These are phyloP conservation scores for Dendrolimus punctatus DNA, from an alignment of 1,140 invertebrate species.

Conservation along the genomic window DNA sequence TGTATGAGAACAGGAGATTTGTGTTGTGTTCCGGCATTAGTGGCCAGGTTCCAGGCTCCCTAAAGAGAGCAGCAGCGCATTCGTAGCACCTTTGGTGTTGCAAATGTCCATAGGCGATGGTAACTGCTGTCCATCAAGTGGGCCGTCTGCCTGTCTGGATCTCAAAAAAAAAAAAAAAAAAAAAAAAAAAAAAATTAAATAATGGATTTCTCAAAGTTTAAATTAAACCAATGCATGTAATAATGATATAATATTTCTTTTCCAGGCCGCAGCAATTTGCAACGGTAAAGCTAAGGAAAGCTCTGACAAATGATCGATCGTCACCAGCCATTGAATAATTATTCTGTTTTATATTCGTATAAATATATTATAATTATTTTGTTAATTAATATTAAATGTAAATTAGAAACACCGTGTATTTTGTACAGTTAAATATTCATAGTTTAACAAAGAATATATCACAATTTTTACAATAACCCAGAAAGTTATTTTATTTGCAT, in stretches of 20 bases:
- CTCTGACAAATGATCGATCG: conserved; percentile 88
- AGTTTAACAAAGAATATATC: conserved; percentile 71
- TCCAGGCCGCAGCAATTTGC: conserved; percentile 87
- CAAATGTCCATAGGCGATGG: no score
- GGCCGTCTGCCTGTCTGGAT: no score
- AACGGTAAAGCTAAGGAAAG: conserved; percentile 89
- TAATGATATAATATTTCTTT: conserved; percentile 42
- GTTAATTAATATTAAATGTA: conserved; percentile 64
- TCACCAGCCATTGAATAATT: conserved; percentile 79
- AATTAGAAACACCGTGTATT: conserved; percentile 66
- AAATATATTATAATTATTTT: conserved; percentile 47
- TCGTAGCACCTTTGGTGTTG: no score
- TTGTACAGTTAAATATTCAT: conserved; percentile 71
- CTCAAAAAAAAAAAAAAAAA: no score
- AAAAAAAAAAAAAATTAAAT: no score
- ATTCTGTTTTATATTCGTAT: conserved; percentile 25
- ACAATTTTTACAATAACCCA: conserved; percentile 64
- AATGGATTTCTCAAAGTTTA: no score
- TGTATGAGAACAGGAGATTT: no score
- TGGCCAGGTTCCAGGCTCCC: no score
- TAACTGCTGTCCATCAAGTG: no score
- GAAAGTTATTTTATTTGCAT: conserved; percentile 40
- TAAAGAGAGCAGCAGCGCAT: no score
- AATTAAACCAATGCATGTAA: not conserved
- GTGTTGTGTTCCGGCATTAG: no score